Evolutionary conservation across 2,797 vertebrate species (phyloP).

Genomic region (Manis crassicaudata): DNA sequence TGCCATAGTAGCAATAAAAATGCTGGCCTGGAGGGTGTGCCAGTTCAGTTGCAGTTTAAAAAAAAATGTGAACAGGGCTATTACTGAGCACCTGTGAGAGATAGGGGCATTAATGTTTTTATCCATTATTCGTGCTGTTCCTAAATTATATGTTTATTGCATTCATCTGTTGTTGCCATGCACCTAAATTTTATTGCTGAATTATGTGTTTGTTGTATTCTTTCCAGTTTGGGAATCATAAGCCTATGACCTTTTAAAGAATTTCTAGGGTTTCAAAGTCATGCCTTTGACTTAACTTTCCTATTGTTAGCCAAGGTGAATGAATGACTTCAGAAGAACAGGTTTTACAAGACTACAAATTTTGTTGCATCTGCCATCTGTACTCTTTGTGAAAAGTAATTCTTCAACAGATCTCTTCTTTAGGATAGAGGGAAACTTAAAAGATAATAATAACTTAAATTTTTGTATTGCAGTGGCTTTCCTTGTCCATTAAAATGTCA

Average conservation of each 20-base stretch:
- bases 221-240: not conserved
- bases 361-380: not conserved
- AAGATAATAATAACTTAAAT: not conserved
- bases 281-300: not conserved
- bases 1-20: not conserved
- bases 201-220: not conserved
- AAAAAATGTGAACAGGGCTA: not conserved
- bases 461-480: not conserved
- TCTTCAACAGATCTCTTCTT: not conserved
- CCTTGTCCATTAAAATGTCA: not conserved
- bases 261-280: constrained; percentile 23
- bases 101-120: not conserved
- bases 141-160: not conserved
- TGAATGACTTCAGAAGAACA: not conserved
- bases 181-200: not conserved
- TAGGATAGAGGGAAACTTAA: not conserved
- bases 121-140: not conserved
- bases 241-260: not conserved
- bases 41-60: not conserved
- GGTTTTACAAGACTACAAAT: constrained; percentile 15
- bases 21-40: not conserved
- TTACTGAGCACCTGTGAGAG: not conserved
- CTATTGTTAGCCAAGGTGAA: not conserved
- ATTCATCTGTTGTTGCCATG: not conserved
- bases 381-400: constrained; percentile 32